Base-by-base conservation (phyloP, 1,140 invertebrate species). In the Trichomalopsis sarcophagae region DNA sequence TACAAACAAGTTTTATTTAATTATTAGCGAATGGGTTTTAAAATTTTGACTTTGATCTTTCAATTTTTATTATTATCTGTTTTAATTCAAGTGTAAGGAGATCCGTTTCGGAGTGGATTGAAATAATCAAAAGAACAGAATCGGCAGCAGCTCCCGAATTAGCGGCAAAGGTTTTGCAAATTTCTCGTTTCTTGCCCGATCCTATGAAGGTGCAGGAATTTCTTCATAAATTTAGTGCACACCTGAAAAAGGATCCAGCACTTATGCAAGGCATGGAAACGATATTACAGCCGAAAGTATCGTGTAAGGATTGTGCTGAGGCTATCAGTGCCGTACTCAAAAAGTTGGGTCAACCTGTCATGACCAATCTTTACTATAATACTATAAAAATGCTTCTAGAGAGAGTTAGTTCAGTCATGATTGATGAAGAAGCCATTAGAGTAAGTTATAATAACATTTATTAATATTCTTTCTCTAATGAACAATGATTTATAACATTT, bases 341-440 rank as follows among this genome's bases (percentile, higher is more conserved):
- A 91, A 98, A 98, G 92, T 94, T 99, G 0, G 98, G 98, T 5
- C 96, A 97, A 88, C 97, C 98, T 1, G 96, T 98, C 0, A 98
- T 98, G 95, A 98, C 97, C 1, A 99, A 99, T 94, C 91, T 98
- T 44, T 98, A 99, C 91, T 99, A 99, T 92, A 98, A 98, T 89
- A 98, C 97, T 1, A 97, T 99, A 89, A 99, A 99, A 94, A 97
- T 98, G 95, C 91, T 99, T 17, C 93, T 99, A 44, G 98, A 99
- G 92, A 94, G 98, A 87, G 97, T 98, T 17, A 98, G 98, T 66
- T 98, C 98, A 0, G 97, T 99, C 3, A 98, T 99, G 96, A 97
- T 99, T 23, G 98, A 99, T 91, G 96, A 96, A 87, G 95, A 97
- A 85, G 97, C 98, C 0, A 94, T 98, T 82, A 95, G 96, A 80